Base-by-base conservation (phyloP, 1,140 invertebrate species). In the Aphidius gifuensis region DNA sequence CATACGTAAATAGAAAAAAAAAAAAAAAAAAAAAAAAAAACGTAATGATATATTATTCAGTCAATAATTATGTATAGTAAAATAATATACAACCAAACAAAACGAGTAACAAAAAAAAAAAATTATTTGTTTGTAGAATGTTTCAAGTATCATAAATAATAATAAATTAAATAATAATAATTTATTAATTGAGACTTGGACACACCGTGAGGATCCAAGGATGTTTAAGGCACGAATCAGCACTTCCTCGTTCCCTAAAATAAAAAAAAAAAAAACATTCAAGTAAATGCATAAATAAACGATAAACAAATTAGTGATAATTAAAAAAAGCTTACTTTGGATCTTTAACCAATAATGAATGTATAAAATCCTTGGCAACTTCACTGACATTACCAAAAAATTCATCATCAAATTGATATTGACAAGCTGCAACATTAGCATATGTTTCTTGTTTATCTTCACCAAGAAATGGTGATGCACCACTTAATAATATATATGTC, bases 361-460 rank as follows among this genome's bases (percentile, higher is more conserved):
- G 66, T 76, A 88, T 88, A 73, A 88, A 88, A 73, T 88, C 84
- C 68, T 83, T 84, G 60, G 87, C 86, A 64, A 80, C 69, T 63
- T 80, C 73, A 42, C 85, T 87, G 59, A 87, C 80, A 64, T 80
- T 75, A 55, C 71, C 78, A 77, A 89, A 90, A 56, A 87, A 79
- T 64, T 87, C 85, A 66, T 84, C 83, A 23, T 88, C 87, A 74
- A 88, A 89, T 69, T 88, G 86, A 53, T 88, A 81, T 64, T 85
- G 84, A 58, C 85, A 86, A 45, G 85, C 82, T 4, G 86, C 85
- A 64, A 89, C 88, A 70, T 89, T 89, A 39, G 85, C 84, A 71
- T 86, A 89, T 51, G 82, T 78, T 76, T 83, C 86, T 72, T 89
- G 87, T 65, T 88, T 87, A 53, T 83, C 83, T 60, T 89, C 86